Evolutionary conservation across 2,888 invertebrate genomes (phyloP).

Genomic region (Sympetrum striolatum): DNA sequence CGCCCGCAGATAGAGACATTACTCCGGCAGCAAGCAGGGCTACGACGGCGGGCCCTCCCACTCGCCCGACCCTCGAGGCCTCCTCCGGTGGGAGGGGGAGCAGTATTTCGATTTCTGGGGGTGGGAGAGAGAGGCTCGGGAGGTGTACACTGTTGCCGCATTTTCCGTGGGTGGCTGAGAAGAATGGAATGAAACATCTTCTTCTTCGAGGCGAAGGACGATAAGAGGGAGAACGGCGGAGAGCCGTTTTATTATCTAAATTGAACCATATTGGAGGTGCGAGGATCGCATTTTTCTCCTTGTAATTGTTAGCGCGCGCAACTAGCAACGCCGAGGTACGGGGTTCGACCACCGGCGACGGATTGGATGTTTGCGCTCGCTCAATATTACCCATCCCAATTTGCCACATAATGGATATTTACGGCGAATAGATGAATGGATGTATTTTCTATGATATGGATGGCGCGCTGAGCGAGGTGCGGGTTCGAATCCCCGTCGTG

Average conservation of each 20-base stretch:
- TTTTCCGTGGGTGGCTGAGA: conserved; percentile 36
- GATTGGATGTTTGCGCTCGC: too few species aligned
- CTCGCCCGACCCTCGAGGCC: background rate
- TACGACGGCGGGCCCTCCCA: conserved; percentile 29
- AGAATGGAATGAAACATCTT: conserved; percentile 43
- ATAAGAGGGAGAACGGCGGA: background rate
- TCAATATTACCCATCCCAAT: too few species aligned
- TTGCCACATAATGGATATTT: too few species aligned
- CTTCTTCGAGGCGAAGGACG: background rate
- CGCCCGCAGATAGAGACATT: conserved; percentile 34
- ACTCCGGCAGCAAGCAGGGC: conserved; percentile 42
- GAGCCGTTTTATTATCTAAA: background rate
- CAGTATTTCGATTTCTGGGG: conserved; percentile 19
- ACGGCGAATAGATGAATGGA: too few species aligned
- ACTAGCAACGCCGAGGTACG: too few species aligned
- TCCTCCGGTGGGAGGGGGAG: background rate
- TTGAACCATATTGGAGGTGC: background rate
- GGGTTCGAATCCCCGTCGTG: too few species aligned
- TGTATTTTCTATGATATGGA: too few species aligned
- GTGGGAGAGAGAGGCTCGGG: background rate
- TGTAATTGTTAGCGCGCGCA: background rate
- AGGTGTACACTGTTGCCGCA: conserved; percentile 29
- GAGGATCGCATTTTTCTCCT: background rate
- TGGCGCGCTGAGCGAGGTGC: too few species aligned
- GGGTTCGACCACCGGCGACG: too few species aligned